Evolutionary conservation across 2,113 vertebrate species (phyloP).

Genomic region (Triplophysa siluroides): DNA sequence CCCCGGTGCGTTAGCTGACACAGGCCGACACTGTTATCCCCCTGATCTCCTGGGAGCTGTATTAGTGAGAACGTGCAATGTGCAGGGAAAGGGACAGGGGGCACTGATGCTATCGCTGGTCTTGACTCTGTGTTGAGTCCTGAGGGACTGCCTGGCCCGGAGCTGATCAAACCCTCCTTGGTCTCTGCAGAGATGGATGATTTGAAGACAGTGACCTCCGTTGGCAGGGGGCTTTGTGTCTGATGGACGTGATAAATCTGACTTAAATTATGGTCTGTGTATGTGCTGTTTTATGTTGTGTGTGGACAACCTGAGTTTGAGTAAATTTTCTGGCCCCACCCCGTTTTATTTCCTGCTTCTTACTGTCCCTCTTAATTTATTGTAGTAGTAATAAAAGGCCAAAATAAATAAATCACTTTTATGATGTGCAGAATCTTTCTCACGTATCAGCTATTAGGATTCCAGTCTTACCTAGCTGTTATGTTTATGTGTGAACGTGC

Average conservation of each 20-base stretch:
- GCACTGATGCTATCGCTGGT: conserved; percentile 60
- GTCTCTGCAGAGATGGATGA: conserved; percentile 23
- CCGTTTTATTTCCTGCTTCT: too few relatives aligned
- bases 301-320: neutral
- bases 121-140: conserved; percentile 27
- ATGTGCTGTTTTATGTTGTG: neutral
- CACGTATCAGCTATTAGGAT: neutral
- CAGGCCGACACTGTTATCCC: conserved; percentile 43
- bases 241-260: conserved; percentile 27
- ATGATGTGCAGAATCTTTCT: neutral
- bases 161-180: conserved; percentile 45
- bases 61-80: conserved; percentile 54
- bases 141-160: conserved; percentile 46
- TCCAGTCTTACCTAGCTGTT: neutral
- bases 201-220: conserved; percentile 32
- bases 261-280: conserved; percentile 23
- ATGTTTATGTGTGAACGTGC: neutral
- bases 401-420: too few relatives aligned
- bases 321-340: too few relatives aligned
- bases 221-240: conserved; percentile 3
- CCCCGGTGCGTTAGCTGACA: conserved; percentile 13
- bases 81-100: conserved; percentile 52
- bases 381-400: too few relatives aligned
- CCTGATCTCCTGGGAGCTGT: conserved; percentile 58
- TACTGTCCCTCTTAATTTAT: too few relatives aligned